Conservation (phyloP, 2,797 vertebrate species). For the Monodelphis domestica region DNA sequence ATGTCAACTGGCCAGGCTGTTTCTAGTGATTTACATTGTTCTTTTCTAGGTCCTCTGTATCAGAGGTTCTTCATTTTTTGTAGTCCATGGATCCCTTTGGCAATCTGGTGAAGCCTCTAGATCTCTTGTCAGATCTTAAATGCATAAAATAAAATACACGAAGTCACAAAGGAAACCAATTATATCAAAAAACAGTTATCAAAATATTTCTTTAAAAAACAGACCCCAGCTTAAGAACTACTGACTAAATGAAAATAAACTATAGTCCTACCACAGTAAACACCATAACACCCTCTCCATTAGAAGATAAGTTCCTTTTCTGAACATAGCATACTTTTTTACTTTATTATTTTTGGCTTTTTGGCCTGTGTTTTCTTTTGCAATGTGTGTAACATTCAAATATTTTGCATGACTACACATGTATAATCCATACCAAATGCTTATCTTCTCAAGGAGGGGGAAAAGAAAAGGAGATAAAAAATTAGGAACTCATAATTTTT, state of each 20-base stretch:
- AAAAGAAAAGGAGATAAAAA: too few relatives aligned
- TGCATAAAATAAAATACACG: not conserved
- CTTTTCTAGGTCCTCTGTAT: not conserved
- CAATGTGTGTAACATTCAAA: too few relatives aligned
- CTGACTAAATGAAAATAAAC: not conserved
- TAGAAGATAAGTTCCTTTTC: not conserved
- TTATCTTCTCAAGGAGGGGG: too few relatives aligned
- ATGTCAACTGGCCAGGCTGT: not conserved
- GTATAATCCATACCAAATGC: too few relatives aligned
- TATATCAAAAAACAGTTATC: not conserved
- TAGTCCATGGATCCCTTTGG: not conserved
- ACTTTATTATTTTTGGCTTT: too few relatives aligned
- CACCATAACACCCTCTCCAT: not conserved
- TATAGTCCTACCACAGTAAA: not conserved
- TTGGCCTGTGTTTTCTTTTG: too few relatives aligned
- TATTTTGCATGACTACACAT: too few relatives aligned
- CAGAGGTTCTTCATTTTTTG: not conserved
- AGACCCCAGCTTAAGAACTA: not conserved
- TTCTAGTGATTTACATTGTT: not conserved
- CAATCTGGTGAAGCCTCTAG: not conserved
- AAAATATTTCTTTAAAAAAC: not conserved
- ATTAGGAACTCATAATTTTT: too few relatives aligned
- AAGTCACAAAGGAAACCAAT: not conserved
- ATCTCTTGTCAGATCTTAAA: not conserved
- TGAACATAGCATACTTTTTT: too few relatives aligned